Conservation (phyloP, 2,888 invertebrate species). For the Erebia aethiops region DNA sequence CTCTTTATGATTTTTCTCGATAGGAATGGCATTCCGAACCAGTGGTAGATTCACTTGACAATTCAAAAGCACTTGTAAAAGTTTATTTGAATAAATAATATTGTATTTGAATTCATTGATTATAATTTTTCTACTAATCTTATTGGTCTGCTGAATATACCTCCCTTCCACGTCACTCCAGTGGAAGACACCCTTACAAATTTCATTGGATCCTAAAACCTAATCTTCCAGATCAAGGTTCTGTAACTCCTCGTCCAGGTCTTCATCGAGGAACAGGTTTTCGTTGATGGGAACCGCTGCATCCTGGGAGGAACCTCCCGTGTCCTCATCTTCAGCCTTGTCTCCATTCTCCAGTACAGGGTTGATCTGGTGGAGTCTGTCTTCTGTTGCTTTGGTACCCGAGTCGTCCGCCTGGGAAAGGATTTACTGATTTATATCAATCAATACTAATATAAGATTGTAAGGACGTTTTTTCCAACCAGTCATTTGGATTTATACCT, state of each 20-base stretch:
- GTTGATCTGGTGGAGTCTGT: conserved; percentile 82
- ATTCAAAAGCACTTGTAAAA: no score
- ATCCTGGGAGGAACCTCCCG: conserved; percentile 61
- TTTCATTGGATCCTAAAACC: conserved; percentile 23
- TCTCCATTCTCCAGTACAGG: conserved; percentile 58
- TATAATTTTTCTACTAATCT: no score
- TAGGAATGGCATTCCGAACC: no score
- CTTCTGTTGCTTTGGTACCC: conserved; percentile 87
- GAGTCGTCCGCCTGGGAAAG: conserved; percentile 86
- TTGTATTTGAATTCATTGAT: no score
- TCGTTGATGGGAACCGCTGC: conserved; percentile 93
- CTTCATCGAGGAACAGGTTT: conserved; percentile 94
- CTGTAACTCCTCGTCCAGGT: conserved; percentile 92
- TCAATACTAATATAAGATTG: not conserved
- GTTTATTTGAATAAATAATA: no score
- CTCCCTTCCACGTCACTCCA: not conserved
- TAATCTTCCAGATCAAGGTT: conserved; percentile 88
- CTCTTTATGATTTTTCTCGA: no score
- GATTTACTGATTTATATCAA: not conserved
- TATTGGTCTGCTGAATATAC: not conserved
- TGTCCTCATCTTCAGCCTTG: conserved; percentile 45
- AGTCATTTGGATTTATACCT: no score
- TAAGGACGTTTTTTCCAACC: no score
- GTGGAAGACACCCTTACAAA: not conserved
- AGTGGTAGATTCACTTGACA: no score